phyloP scores from a whole-genome alignment of 1,140 invertebrate species.

The Drosophila fuyamai region DNA sequence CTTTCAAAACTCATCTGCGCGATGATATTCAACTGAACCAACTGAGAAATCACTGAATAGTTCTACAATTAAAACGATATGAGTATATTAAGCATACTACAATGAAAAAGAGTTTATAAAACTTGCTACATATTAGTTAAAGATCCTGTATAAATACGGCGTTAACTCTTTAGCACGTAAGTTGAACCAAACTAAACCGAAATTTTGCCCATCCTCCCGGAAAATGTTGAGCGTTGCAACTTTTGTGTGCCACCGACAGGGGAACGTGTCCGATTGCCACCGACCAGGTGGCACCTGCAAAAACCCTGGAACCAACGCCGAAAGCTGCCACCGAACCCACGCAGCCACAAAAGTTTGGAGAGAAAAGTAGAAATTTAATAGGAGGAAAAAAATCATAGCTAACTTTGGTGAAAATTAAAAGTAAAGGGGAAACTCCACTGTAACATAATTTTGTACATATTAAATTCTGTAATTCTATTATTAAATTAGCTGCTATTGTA shows the following conservation, averaged over 20 bases:
- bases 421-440: conserved; percentile 51
- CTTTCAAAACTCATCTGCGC: background rate
- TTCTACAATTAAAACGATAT: conserved; percentile 18
- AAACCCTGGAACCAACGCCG: conserved; percentile 11
- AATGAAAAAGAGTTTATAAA: conserved; percentile 69
- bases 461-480: conserved; percentile 70
- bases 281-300: conserved; percentile 57
- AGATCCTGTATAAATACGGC: conserved; percentile 68
- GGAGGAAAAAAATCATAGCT: conserved; percentile 40
- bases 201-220: conserved; percentile 12
- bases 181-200: conserved; percentile 34
- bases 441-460: conserved; percentile 82
- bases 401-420: conserved; percentile 75
- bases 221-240: conserved; percentile 34
- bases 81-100: conserved; percentile 45
- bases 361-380: conserved; percentile 39
- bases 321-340: conserved; percentile 15
- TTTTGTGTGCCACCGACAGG: conserved; percentile 35
- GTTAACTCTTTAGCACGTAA: conserved; percentile 73
- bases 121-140: conserved; percentile 63
- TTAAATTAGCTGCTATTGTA: conserved; percentile 43
- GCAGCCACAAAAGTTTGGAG: conserved; percentile 43
- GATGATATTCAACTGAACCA: conserved; percentile 39
- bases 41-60: conserved; percentile 33
- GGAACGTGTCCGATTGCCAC: conserved; percentile 59